Percentiles rank a stretch among this genome's conserved stretches.
These are phyloP conservation scores for Paramuricea clavata DNA, from an alignment of 92 coral and sea anemone genomes.

Conservation along the genomic window DNA sequence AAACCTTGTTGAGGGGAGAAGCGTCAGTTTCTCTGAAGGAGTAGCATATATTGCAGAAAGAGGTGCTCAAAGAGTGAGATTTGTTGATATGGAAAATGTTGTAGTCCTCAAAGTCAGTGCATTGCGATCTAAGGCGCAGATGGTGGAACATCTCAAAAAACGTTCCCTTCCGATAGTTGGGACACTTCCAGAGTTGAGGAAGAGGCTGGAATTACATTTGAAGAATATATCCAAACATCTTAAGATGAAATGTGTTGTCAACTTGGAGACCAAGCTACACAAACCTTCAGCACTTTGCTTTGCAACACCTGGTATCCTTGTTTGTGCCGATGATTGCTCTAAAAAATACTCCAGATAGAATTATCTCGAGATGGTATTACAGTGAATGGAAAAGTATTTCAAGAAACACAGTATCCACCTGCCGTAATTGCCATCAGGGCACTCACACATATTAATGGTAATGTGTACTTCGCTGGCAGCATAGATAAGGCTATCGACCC, in stretches of 20 bases:
- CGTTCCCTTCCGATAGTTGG: too few species aligned
- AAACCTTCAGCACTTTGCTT: too few species aligned
- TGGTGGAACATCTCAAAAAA: conserved; percentile 44
- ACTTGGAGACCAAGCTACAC: too few species aligned
- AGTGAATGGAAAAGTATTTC: too few species aligned
- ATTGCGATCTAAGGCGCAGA: conserved; percentile 60
- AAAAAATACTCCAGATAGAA: too few species aligned
- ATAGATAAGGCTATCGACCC: neutral
- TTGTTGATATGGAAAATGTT: conserved; percentile 50
- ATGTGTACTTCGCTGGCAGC: neutral
- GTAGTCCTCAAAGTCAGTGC: conserved; percentile 58
- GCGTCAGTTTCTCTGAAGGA: conserved; percentile 54
- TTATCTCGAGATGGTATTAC: too few species aligned
- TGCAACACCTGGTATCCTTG: too few species aligned
- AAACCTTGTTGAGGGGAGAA: conserved; percentile 44
- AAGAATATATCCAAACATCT: too few species aligned
- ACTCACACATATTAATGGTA: conserved; percentile 13
- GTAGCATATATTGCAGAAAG: conserved; percentile 62
- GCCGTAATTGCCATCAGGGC: conserved; percentile 23
- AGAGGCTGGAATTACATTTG: too few species aligned
- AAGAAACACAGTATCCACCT: neutral
- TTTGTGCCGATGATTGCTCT: too few species aligned
- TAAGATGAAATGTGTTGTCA: too few species aligned
- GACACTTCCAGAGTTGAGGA: too few species aligned
- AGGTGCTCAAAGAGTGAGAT: conserved; percentile 55